These are phyloP conservation scores for Synanthedon formicaeformis DNA, from an alignment of 2,888 invertebrate genomes.

Conservation along the genomic window DNA sequence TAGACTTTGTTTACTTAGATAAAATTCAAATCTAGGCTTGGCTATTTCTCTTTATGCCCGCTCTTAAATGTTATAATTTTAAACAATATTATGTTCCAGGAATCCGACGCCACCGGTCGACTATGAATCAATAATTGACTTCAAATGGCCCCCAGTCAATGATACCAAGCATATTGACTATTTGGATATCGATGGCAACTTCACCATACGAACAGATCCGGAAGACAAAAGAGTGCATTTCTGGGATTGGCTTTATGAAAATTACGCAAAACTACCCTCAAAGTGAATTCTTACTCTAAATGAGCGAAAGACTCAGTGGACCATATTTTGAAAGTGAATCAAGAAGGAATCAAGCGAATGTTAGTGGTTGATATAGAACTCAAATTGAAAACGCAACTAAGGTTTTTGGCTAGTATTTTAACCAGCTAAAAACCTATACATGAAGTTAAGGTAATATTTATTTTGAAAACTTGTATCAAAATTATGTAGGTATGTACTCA, in stretches of 20 bases:
- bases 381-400: too few species aligned
- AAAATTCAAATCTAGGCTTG: too few species aligned
- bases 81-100: slow-evolving; percentile 19
- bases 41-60: too few species aligned
- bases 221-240: slow-evolving; percentile 66
- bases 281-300: not conserved
- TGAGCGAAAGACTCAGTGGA: not conserved
- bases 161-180: slow-evolving; percentile 44
- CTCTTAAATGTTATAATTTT: too few species aligned
- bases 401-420: too few species aligned
- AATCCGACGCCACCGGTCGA: slow-evolving; percentile 68
- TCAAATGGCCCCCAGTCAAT: slow-evolving; percentile 66
- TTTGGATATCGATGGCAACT: slow-evolving; percentile 66
- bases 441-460: too few species aligned
- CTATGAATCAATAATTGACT: slow-evolving; percentile 58
- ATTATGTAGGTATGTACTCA: too few species aligned
- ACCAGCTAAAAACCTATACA: too few species aligned
- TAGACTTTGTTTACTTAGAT: too few species aligned
- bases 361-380: too few species aligned
- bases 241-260: slow-evolving; percentile 67
- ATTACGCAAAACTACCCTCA: slow-evolving; percentile 16
- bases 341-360: too few species aligned
- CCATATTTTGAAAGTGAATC: not conserved
- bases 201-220: slow-evolving; percentile 61
- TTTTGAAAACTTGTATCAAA: too few species aligned